phyloP scores from a whole-genome alignment of 1,140 invertebrate species.

The Cherax destructor region DNA sequence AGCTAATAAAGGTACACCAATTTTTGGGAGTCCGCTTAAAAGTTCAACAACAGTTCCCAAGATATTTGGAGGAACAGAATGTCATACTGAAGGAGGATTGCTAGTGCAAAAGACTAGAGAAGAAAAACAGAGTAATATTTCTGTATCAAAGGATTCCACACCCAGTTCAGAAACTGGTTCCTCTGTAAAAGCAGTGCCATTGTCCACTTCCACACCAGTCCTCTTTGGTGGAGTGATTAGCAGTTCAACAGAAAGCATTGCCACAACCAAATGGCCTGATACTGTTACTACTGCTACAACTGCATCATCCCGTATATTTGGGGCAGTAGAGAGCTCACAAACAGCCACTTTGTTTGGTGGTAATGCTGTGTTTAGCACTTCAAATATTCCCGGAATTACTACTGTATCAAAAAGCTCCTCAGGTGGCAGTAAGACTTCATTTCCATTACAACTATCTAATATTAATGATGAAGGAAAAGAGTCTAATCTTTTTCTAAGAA shows the following conservation, averaged over 20 bases:
- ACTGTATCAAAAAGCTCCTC: background rate
- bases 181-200: background rate
- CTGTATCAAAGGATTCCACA: background rate
- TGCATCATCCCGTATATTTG: background rate
- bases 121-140: background rate
- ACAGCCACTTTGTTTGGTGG: background rate
- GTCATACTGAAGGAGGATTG: background rate
- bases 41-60: background rate
- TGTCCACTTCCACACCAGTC: background rate
- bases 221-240: background rate
- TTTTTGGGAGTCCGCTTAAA: background rate
- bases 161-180: background rate
- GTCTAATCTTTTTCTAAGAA: background rate
- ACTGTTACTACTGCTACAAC: background rate
- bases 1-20: background rate
- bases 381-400: background rate
- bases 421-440: background rate
- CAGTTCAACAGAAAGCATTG: background rate
- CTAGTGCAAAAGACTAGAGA: background rate
- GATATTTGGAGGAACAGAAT: background rate
- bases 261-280: background rate
- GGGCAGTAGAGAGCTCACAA: background rate
- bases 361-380: background rate
- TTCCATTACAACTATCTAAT: background rate
- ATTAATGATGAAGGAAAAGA: background rate